Evolutionary conservation across 2,888 invertebrate species (phyloP), one percentile per base, ranked within the genome.

Genomic region (Rhyacophila evoluta): DNA sequence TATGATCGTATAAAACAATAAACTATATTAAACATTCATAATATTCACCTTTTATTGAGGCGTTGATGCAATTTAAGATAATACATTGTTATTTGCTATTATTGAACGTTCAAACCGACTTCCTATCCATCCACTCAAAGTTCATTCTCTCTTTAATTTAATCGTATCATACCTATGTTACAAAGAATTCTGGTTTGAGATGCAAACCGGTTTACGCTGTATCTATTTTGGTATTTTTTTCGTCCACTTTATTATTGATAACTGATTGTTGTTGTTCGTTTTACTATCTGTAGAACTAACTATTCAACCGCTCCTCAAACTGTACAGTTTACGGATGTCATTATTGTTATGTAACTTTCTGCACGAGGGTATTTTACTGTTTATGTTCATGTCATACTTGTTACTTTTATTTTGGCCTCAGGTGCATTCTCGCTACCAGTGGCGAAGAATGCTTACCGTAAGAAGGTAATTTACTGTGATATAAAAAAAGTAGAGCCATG

Each of bases 211-310:
- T 55, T 55, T 55, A 2, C 10, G 8, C 19, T 19, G 19, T 55
- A 15, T 55, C 55, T 55, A 55, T 55, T 55, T 55, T 55, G 55
- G 12, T 55, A 55, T 55, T 55, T 55, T 39, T 55, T 55, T 55
- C 55, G 55, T 55, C 10, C 25, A 55, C 55, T 55, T 55, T 55
- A 55, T 55, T 55, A 55, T 19, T 25, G 55, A 55, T 55, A 55
- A 19, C 55, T 19, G 55, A 41, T 41, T 15, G 41, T 33, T 33
- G 25, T 19, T 55, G 55, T 55, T 55, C 2, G n/a, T n/a, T n/a
- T n/a, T 12, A 55, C 19, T 12, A 3, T 25, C 15, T 25, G 55
- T 19, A 55, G 19, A 39, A 39, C 39, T 55, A 19, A 55, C 55
- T 55, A 19, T 19, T 55, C 25, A n/a, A 25, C 8, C 55, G 55